These are phyloP conservation scores for Nibea coibor DNA, from an alignment of 2,113 vertebrate species.

Conservation along the genomic window DNA sequence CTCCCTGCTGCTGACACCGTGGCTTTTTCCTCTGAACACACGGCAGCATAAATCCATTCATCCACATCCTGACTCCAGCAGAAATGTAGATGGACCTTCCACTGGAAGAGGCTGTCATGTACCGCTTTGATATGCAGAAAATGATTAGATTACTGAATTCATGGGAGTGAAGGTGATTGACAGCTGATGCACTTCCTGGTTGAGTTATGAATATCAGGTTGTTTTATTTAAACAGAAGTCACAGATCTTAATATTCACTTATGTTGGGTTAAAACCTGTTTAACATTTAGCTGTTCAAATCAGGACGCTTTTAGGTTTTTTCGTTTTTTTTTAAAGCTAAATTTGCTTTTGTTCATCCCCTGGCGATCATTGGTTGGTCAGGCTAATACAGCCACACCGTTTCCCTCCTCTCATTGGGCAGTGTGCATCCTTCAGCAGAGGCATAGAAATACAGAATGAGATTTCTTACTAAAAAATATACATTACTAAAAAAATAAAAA, in stretches of 20 bases:
- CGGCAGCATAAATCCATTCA: conserved; percentile 38
- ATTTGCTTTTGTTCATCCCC: neutral
- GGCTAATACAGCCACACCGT: neutral
- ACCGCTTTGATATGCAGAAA: conserved; percentile 31
- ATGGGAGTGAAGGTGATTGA: conserved; percentile 7
- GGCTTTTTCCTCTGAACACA: conserved; percentile 41
- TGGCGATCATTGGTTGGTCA: neutral
- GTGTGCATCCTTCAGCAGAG: neutral
- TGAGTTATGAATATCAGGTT: conserved; percentile 6
- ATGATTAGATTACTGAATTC: conserved; percentile 8
- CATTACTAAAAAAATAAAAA: neutral
- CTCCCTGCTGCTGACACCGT: conserved; percentile 74
- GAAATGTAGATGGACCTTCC: conserved; percentile 43
- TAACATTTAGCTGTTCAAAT: neutral
- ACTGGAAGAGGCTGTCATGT: conserved; percentile 8
- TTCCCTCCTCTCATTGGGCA: neutral
- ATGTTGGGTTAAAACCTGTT: neutral
- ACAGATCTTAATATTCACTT: neutral
- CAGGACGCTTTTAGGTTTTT: neutral
- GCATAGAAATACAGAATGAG: neutral
- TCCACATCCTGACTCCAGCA: conserved; percentile 56
- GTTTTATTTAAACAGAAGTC: neutral
- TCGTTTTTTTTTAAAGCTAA: too few relatives aligned
- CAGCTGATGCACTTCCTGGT: neutral
- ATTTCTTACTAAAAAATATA: too few relatives aligned